A percentile compares a stretch with the other conserved stretches of the same genome.
These are phyloP conservation scores for Calliphora vomitoria DNA, from an alignment of 2,888 invertebrate genomes.

Conservation along the genomic window DNA sequence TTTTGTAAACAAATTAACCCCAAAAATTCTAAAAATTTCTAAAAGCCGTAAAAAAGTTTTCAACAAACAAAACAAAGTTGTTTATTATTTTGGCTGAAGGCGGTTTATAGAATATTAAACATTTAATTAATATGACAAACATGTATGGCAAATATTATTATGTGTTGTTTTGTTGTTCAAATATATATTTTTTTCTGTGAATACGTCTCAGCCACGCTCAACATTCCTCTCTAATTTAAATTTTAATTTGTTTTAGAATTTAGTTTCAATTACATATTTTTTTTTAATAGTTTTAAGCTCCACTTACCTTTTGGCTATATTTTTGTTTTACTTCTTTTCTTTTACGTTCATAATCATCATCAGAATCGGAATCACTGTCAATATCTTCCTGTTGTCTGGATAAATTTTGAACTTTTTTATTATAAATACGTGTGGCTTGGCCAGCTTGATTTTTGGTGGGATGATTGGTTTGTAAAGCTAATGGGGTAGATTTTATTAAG, in stretches of 20 bases:
- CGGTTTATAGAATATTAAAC: not conserved
- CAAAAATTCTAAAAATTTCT: not conserved
- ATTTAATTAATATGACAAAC: not conserved
- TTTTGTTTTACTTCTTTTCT: constrained; percentile 77
- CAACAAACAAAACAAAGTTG: not conserved
- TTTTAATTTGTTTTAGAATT: not conserved
- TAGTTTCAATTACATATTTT: not conserved
- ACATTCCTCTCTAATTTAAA: too few relatives aligned
- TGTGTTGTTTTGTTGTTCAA: too few relatives aligned
- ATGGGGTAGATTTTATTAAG: constrained; percentile 34
- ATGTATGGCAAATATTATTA: too few relatives aligned
- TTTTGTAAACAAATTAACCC: not conserved
- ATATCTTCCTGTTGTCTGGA: constrained; percentile 59
- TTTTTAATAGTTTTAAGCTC: constrained; percentile 1
- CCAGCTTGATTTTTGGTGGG: constrained; percentile 47
- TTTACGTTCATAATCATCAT: constrained; percentile 83
- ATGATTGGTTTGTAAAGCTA: constrained; percentile 52
- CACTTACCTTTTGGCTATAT: constrained; percentile 79
- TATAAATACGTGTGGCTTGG: constrained; percentile 49
- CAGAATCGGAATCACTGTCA: constrained; percentile 85
- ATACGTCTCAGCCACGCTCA: constrained; percentile 13
- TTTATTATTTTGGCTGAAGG: not conserved
- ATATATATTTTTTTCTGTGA: not conserved
- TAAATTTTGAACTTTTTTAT: constrained; percentile 58
- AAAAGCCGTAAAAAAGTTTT: not conserved